phyloP scores from a whole-genome alignment of 1,140 invertebrate species.

The Metaphire vulgaris region DNA sequence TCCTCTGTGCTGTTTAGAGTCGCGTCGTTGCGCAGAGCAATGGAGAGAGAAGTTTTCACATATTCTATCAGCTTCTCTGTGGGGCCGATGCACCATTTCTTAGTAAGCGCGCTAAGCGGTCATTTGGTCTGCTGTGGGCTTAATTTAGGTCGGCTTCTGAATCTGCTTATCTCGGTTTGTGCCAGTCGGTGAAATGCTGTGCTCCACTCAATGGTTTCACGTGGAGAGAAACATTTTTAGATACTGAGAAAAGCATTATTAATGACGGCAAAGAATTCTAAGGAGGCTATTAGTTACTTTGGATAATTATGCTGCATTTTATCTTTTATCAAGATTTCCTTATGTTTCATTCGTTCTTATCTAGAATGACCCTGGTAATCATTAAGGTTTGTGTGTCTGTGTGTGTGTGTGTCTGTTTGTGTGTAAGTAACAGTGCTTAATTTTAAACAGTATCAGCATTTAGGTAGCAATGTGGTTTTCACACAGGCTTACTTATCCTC shows the following conservation, averaged over 20 bases:
- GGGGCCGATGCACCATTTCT: constrained; percentile 65
- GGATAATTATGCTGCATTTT: too few species aligned
- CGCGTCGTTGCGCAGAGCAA: constrained; percentile 76
- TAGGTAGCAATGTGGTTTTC: too few species aligned
- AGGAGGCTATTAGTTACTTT: not conserved
- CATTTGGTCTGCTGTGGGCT: not conserved
- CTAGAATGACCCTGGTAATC: too few species aligned
- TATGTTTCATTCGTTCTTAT: too few species aligned
- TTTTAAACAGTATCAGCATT: too few species aligned
- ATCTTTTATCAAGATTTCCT: too few species aligned
- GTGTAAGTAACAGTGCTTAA: too few species aligned
- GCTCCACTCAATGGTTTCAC: not conserved
- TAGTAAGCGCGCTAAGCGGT: constrained; percentile 43
- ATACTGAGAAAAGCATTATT: not conserved
- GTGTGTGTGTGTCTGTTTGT: too few species aligned
- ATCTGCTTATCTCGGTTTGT: not conserved
- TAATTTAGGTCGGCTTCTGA: not conserved
- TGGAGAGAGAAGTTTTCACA: constrained; percentile 90
- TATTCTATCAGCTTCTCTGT: constrained; percentile 85
- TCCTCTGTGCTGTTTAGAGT: constrained; percentile 54
- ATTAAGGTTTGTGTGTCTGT: too few species aligned
- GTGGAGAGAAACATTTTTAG: not conserved
- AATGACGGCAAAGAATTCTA: not conserved
- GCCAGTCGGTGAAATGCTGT: not conserved
- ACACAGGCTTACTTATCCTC: too few species aligned